Base-by-base conservation (phyloP, 2,797 vertebrate species). In the Oreonectes daqikongensis region DNA sequence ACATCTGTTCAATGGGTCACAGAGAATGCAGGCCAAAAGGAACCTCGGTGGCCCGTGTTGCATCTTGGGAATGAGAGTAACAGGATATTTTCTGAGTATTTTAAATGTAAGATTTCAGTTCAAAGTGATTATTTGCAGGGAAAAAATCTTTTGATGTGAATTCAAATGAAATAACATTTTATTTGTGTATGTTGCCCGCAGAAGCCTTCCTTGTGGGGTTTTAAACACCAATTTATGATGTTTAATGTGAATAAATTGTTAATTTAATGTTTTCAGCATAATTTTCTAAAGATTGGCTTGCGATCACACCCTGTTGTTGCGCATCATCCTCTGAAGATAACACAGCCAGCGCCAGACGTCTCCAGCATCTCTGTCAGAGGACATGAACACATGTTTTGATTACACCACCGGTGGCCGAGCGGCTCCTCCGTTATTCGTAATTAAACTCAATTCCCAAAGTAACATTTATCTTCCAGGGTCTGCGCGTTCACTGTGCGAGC, bases 1-100 rank as follows among this genome's bases (percentile, higher is more conserved):
- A 97, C 96, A 97, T 98, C 96, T 98, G 97, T 94, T 97, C 96
- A 90, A 88, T 85, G 94, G 94, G 88, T 89, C 91, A 91, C 90
- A 90, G 90, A 92, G 89, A 89, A 89, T 88, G 86, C 86, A 82
- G 81, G 67, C 88, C 88, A 80, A 90, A 82, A 81, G 84, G 83
- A 86, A 85, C 89, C 88, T 92, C 91, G 86, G 90, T 86, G 87
- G 69, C 68, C 86, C 85, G 48, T 86, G 77, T 87, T 86, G 87
- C 89, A 69, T 77, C 55, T 30, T 70, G 75, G 57, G 67, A 77
- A 69, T 59, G 20, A 35, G 55, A 68, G 73, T 42, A 75, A 75
- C 64, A 68, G 40, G 73, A 68, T 67, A 59, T 66, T 42, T 42
- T 42, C 80, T 80, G 81, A 84, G 84, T 81, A 78, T 84, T 82